Conservation (phyloP, 2,113 vertebrate genomes). For the Taurulus bubalis region DNA sequence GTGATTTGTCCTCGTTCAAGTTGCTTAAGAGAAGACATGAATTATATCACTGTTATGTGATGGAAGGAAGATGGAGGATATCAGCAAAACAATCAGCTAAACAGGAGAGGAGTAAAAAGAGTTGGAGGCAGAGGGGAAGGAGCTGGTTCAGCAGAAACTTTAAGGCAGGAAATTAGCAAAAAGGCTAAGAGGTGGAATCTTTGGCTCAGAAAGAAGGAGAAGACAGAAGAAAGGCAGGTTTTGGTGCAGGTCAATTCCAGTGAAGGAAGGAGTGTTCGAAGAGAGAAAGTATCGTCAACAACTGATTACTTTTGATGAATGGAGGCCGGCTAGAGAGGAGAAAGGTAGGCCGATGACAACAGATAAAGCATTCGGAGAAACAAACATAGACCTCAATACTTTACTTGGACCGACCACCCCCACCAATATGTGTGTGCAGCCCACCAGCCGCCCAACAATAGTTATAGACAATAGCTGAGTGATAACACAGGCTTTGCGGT, state of each 20-base stretch:
- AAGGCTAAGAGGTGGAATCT: neutral
- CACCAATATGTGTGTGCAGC: conserved; percentile 32
- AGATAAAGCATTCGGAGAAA: conserved; percentile 44
- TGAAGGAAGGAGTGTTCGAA: conserved; percentile 31
- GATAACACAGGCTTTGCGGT: conserved; percentile 29
- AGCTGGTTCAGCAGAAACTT: neutral
- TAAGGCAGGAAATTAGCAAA: neutral
- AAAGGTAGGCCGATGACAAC: conserved; percentile 55
- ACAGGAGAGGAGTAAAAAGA: neutral
- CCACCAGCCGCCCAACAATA: conserved; percentile 39
- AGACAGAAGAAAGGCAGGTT: neutral
- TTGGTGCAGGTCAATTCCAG: conserved; percentile 38
- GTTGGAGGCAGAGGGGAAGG: neutral
- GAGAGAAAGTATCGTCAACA: conserved; percentile 38
- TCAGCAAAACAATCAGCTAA: neutral
- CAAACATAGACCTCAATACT: conserved; percentile 49
- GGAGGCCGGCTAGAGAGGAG: conserved; percentile 43
- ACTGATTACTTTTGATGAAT: conserved; percentile 63
- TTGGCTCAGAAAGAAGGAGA: neutral
- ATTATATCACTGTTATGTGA: neutral
- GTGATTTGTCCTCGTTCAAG: neutral
- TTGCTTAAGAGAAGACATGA: neutral
- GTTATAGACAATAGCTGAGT: conserved; percentile 18
- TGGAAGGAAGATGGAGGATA: neutral
- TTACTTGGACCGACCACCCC: conserved; percentile 50